Evolutionary conservation across 2,113 vertebrate species (phyloP).

Genomic region (Probosciger aterrimus): DNA sequence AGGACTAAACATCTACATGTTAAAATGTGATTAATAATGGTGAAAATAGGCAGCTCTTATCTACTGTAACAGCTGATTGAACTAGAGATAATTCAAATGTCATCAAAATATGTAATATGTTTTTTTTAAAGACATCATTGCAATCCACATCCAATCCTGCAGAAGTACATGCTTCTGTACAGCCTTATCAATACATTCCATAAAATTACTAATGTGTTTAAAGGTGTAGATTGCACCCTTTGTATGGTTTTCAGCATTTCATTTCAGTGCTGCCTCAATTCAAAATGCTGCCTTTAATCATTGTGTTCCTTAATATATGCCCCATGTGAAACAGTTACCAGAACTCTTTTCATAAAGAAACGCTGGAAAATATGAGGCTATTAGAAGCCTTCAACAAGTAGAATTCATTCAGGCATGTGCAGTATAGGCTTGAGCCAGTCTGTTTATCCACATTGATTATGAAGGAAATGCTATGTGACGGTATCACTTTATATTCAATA

Average conservation of each 20-base stretch:
- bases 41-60: background rate
- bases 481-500: background rate
- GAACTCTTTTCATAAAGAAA: background rate
- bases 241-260: background rate
- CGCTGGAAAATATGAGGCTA: background rate
- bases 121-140: background rate
- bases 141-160: background rate
- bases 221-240: background rate
- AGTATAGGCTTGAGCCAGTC: background rate
- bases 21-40: background rate
- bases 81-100: background rate
- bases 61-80: background rate
- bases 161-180: background rate
- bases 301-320: background rate
- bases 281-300: background rate
- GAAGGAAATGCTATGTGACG: background rate
- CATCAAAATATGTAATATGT: background rate
- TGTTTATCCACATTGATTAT: conserved; percentile 1
- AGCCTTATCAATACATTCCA: background rate
- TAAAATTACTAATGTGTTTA: background rate
- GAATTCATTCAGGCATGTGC: background rate
- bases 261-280: background rate
- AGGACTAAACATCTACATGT: background rate
- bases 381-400: background rate
- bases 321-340: background rate